Conservation (phyloP, 2,888 invertebrate species). For the Xestia ashworthii region DNA sequence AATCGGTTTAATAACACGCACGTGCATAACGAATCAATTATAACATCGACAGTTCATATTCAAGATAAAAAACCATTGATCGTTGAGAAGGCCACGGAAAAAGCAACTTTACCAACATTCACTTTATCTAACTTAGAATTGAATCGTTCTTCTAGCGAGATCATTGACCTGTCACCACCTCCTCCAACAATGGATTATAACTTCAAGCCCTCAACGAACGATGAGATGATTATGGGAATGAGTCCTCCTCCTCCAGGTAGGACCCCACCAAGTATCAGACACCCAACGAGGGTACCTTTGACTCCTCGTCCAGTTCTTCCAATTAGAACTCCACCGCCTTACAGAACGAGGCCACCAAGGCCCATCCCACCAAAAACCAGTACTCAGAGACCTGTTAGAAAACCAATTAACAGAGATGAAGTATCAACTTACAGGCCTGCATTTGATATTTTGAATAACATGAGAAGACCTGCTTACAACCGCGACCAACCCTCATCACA, state of each 20-base stretch:
- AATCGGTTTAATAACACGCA: conserved; percentile 73
- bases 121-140: conserved; percentile 77
- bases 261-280: conserved; percentile 76
- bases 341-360: conserved; percentile 81
- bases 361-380: conserved; percentile 79
- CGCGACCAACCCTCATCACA: conserved; percentile 84
- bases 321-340: conserved; percentile 81
- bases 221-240: conserved; percentile 90
- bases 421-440: conserved; percentile 86
- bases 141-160: conserved; percentile 83
- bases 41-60: conserved; percentile 87
- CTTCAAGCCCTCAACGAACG: conserved; percentile 84
- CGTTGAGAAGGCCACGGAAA: conserved; percentile 80
- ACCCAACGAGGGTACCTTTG: conserved; percentile 76
- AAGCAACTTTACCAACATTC: conserved; percentile 79
- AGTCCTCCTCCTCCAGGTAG: conserved; percentile 87
- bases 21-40: conserved; percentile 81
- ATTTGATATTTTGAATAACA: conserved; percentile 83
- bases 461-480: conserved; percentile 81
- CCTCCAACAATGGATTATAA: conserved; percentile 85
- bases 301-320: conserved; percentile 80
- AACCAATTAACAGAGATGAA: conserved; percentile 82
- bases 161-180: conserved; percentile 89
- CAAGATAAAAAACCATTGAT: conserved; percentile 86
- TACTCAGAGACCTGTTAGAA: conserved; percentile 80